Percentiles rank a stretch among this genome's conserved stretches.
These are phyloP conservation scores for Myodes glareolus DNA, from an alignment of 2,113 vertebrate species.

Conservation along the genomic window DNA sequence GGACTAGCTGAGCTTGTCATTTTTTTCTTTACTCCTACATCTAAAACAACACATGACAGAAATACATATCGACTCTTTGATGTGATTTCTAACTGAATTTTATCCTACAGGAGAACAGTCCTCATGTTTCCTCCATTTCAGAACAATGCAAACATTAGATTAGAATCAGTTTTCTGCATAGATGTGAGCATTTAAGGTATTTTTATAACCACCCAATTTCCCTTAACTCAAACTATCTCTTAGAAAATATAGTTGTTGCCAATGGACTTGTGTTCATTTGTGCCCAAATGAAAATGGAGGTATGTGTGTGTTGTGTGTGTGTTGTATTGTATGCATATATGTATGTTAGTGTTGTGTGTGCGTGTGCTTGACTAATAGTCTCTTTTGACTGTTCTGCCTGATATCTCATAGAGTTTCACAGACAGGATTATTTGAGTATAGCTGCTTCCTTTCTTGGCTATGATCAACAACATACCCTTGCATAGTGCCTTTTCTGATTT, in stretches of 20 bases:
- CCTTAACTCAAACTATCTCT: neutral
- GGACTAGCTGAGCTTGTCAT: conserved; percentile 60
- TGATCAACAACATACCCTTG: neutral
- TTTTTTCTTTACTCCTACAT: conserved; percentile 41
- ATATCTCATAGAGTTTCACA: neutral
- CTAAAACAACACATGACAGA: conserved; percentile 48
- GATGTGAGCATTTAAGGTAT: neutral
- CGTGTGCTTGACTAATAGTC: neutral
- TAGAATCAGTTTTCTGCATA: neutral
- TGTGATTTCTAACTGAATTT: conserved; percentile 16
- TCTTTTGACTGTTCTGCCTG: neutral
- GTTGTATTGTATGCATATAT: neutral
- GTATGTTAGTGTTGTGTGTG: neutral
- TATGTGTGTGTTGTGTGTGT: neutral
- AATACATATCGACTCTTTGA: conserved; percentile 35
- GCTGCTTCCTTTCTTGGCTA: neutral
- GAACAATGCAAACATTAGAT: neutral
- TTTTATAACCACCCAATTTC: neutral
- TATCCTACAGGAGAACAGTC: neutral
- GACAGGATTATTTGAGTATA: neutral
- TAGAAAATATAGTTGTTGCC: neutral
- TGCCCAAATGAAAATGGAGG: neutral
- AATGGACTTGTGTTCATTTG: neutral
- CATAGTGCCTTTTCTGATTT: neutral
- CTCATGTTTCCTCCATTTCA: neutral